Base-by-base conservation (phyloP, 1,140 invertebrate genomes). In the Bombus polaris region DNA sequence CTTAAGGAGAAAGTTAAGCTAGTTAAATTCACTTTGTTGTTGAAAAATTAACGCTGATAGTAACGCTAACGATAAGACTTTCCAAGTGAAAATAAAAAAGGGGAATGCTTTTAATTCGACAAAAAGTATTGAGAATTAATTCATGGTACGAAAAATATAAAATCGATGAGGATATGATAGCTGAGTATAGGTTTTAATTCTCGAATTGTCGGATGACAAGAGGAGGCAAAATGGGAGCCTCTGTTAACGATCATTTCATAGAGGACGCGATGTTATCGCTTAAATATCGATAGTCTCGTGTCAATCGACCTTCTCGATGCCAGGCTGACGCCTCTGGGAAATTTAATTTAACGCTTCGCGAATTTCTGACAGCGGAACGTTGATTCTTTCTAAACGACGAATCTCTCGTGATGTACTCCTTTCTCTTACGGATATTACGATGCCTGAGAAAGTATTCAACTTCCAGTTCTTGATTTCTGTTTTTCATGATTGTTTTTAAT, bases 271-370 rank as follows among this genome's bases (percentile, higher is more conserved):
- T 44, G 71, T 73, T 44, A 73, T 73, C 71, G 39, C 1, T n/a
- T 73, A 73, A 44, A 73, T 44, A 73, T 73, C 71, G 71, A 44
- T 44, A 73, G 42, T 18, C n/a, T n/a, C 37, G 42, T 44, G 71
- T 44, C 71, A 44, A 73, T 73, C 71, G 70, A 39, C 3, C 22
- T 28, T 72, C 70, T n/a, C 37, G 39, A 42, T n/a, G 39, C 37
- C 25, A 71, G 37, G 10, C 39, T 71, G 71, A 72, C 71, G n/a
- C 71, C 10, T 15, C 13, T 72, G 71, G 71, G 42, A 72, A 72
- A 72, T 72, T 72, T 72, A 72, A 72, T 72, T 72, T 72, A 72
- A 72, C 71, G 71, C 71, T 18, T 73, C 71, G n/a, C 28, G 71
- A 44, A 44, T 44, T 73, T 73, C 28, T n/a, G 39, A 72, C 10